A percentile compares a stretch with the other conserved stretches of the same genome.
These are phyloP conservation scores for Dusona sp. DNA, from an alignment of 2,888 invertebrate genomes.

Conservation along the genomic window DNA sequence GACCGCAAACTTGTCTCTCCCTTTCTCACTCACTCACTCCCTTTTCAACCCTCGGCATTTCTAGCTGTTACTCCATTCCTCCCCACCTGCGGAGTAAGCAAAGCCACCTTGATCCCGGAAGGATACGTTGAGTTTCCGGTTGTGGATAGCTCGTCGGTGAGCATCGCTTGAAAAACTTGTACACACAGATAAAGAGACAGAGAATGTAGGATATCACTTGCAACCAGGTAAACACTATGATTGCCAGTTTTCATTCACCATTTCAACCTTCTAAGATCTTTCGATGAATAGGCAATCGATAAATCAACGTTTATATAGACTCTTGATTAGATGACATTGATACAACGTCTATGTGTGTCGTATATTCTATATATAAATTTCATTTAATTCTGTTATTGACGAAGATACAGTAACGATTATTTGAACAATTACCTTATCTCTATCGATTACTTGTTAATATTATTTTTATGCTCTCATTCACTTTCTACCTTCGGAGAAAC, in stretches of 20 bases:
- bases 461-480: not conserved
- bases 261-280: constrained; percentile 31
- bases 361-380: not conserved
- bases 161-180: constrained; percentile 25
- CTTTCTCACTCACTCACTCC: constrained; percentile 15
- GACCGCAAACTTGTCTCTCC: constrained; percentile 20
- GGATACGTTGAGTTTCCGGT: constrained; percentile 54
- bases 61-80: not conserved
- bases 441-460: not conserved
- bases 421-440: not conserved
- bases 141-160: constrained; percentile 37
- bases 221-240: constrained; percentile 45
- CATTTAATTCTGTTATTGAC: not conserved
- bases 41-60: not conserved
- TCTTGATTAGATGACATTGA: not conserved
- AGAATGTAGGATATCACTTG: not conserved
- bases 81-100: constrained; percentile 14
- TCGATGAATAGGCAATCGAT: constrained; percentile 38
- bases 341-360: not conserved
- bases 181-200: not conserved
- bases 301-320: not conserved
- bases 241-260: constrained; percentile 33
- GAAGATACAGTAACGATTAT: not conserved
- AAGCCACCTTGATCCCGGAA: constrained; percentile 50
- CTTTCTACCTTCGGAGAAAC: not conserved